A percentile compares a stretch with the other conserved stretches of the same genome.
Conservation (phyloP, 2,797 vertebrate species). For the Scomberomorus guttatus region DNA sequence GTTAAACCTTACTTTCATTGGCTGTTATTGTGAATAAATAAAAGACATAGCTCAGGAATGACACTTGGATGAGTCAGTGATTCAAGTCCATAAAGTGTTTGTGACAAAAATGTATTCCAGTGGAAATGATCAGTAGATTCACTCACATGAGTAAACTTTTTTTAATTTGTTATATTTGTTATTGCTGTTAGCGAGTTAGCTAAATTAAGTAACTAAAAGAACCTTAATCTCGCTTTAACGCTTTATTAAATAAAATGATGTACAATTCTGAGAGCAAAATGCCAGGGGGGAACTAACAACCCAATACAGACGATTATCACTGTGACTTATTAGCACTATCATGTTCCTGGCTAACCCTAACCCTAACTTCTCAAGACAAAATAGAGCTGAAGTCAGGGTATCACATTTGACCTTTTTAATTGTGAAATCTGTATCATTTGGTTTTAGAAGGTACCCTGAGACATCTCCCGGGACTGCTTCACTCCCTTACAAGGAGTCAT, state of each 20-base stretch:
- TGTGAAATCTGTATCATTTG: slow-evolving; percentile 11
- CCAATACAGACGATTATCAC: no score
- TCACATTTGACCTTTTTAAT: slow-evolving; percentile 9
- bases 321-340: no score
- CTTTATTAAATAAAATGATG: no score
- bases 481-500: slow-evolving; percentile 55
- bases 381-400: not conserved
- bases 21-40: slow-evolving; percentile 33
- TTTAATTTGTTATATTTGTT: no score
- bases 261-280: no score
- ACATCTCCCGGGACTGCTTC: slow-evolving; percentile 26
- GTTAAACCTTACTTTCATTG: not conserved
- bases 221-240: no score
- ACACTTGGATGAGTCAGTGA: not conserved
- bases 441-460: slow-evolving; percentile 34
- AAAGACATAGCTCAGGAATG: slow-evolving; percentile 9
- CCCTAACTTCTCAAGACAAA: no score
- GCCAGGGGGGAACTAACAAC: no score
- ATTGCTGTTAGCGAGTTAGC: no score
- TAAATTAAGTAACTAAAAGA: no score
- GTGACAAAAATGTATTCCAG: not conserved
- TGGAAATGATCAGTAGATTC: not conserved
- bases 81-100: not conserved
- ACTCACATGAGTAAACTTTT: not conserved
- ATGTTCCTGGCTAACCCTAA: no score